Base-by-base conservation (phyloP, 2,797 vertebrate species). In the Merluccius polli region DNA sequence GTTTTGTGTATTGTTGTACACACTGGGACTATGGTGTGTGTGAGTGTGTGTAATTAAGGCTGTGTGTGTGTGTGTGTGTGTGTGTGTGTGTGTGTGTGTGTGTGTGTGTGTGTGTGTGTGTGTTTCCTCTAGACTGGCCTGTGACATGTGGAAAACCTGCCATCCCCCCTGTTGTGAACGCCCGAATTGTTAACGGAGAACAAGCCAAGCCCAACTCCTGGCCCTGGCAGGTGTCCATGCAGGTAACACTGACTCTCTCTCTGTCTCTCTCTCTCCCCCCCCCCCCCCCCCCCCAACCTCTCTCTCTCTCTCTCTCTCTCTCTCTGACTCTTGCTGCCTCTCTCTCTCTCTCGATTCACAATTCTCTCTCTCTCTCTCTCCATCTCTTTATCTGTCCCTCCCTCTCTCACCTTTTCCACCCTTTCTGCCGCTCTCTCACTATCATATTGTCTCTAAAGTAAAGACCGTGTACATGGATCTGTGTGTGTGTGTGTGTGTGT, bases 141-240 rank as follows among this genome's bases (percentile, higher is more conserved):
- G 59, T 32, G 18, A 75, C 75, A 8, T 95, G 94, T 78, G 93
- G 94, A 59, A 90, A 80, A 78, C 92, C 94, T 12, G 82, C 81
- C 70, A 72, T 87, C 73, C 90, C 92, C 70, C 93, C 94, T 3
- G 8, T 71, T 77, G 76, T 93, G 67, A 65, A 68, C 77, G 85
- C 92, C 27, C 90, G 91, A 70, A 95, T 95, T 75, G 93, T 95
- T 52, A 95, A 94, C 0, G 93, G 94, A 67, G 93, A 94, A 77
- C 71, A 73, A 18, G 94, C 94, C 79, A 86, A 0, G 73, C 79
- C 92, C 8, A 92, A 94, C 86, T 93, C 93, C 75, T 94, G 94
- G 93, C 93, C 92, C 69, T 95, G 94, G 93, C 94, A 95, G 74
- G 94, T 94, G 77, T 95, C 94, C 83, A 93, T 95, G 93, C 94